These are phyloP conservation scores for Drosophila tripunctata DNA, from an alignment of 2,888 invertebrate species.

Conservation along the genomic window DNA sequence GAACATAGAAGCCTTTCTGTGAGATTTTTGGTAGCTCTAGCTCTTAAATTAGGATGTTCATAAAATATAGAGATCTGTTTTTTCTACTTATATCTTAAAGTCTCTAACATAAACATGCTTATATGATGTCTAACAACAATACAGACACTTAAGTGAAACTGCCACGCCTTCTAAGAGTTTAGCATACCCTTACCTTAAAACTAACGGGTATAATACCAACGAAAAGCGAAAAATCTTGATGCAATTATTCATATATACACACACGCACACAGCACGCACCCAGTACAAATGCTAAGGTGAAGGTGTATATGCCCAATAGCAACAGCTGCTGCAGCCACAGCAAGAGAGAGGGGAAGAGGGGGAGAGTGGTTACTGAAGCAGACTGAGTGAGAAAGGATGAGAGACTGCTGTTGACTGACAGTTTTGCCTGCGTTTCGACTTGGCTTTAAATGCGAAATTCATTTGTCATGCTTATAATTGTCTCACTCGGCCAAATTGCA, in stretches of 20 bases:
- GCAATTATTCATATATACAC: constrained; percentile 81
- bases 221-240: constrained; percentile 70
- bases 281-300: constrained; percentile 53
- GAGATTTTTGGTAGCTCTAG: too few relatives aligned
- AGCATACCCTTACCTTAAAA: background rate
- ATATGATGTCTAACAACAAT: too few relatives aligned
- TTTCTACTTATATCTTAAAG: too few relatives aligned
- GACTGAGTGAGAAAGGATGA: background rate
- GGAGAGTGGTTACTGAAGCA: background rate
- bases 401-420: constrained; percentile 64
- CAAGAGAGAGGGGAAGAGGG: background rate
- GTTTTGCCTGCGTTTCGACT: constrained; percentile 27
- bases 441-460: constrained; percentile 74
- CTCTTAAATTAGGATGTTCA: too few relatives aligned
- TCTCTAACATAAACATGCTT: too few relatives aligned
- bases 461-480: constrained; percentile 82
- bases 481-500: constrained; percentile 76
- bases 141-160: too few relatives aligned
- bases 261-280: constrained; percentile 45
- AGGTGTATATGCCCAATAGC: constrained; percentile 66
- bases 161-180: too few relatives aligned
- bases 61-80: too few relatives aligned
- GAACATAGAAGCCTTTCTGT: too few relatives aligned
- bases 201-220: constrained; percentile 12
- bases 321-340: constrained; percentile 52